Evolutionary conservation across 2,888 invertebrate species (phyloP).

Genomic region (Diadegma fenestrale): DNA sequence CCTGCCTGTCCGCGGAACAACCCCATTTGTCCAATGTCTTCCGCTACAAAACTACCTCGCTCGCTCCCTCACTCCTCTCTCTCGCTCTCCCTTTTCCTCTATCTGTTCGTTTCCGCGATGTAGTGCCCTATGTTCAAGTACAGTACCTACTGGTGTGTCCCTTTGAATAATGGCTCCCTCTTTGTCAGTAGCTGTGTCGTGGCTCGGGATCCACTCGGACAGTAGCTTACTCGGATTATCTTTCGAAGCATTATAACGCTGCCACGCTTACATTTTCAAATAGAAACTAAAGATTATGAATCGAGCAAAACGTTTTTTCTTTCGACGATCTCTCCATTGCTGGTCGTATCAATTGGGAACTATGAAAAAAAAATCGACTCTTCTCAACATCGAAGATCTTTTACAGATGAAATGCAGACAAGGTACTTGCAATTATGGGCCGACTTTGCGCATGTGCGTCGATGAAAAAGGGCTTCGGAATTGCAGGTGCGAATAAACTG

Average conservation of each 20-base stretch:
- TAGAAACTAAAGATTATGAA: background rate
- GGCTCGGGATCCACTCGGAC: conserved; percentile 27
- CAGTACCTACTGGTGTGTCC: conserved; percentile 72
- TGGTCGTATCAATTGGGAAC: background rate
- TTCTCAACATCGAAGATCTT: background rate
- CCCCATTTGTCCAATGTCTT: conserved; percentile 84
- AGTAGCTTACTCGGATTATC: conserved; percentile 58
- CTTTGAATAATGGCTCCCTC: conserved; percentile 80
- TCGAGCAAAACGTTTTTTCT: background rate
- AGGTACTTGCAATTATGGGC: background rate
- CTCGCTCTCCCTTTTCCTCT: conserved; percentile 25
- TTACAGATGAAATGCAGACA: background rate
- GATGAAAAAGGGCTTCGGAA: background rate
- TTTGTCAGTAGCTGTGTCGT: conserved; percentile 73
- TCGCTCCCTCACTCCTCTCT: conserved; percentile 66
- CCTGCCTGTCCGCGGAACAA: conserved; percentile 84
- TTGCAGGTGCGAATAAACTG: conserved; percentile 59
- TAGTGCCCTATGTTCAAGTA: conserved; percentile 68
- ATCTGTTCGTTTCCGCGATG: conserved; percentile 46
- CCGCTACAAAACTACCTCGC: conserved; percentile 82
- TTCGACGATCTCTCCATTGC: background rate
- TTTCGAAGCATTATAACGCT: conserved; percentile 31
- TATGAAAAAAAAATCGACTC: background rate
- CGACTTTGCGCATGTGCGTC: background rate
- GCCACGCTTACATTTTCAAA: background rate